Conservation (phyloP, 35 echinoderm and acorn worm genomes). For the Diadema setosum region DNA sequence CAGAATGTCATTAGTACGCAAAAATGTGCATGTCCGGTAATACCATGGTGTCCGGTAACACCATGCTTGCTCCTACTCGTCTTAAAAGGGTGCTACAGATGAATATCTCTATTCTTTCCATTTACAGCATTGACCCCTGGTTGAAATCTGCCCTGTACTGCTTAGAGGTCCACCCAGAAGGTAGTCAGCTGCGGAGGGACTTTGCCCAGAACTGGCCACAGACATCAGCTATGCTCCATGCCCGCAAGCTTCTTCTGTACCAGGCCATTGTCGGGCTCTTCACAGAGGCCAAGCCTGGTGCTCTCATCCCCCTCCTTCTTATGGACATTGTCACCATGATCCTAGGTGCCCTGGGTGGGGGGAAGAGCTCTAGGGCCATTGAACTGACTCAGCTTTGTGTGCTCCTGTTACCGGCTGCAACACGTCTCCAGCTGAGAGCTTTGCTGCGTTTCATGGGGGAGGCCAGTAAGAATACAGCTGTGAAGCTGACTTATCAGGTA, state of each 20-base stretch:
- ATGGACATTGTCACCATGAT: conserved; percentile 52
- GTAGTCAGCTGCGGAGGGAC: conserved; percentile 26
- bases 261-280: conserved; percentile 60
- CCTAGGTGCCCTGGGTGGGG: conserved; percentile 50
- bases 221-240: conserved; percentile 7
- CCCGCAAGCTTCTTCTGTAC: conserved; percentile 78
- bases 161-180: conserved; percentile 72
- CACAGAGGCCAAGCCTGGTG: neutral
- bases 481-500: conserved; percentile 81
- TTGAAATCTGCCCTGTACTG: conserved; percentile 65
- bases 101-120: neutral
- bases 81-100: too few relatives aligned
- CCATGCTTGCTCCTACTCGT: too few relatives aligned
- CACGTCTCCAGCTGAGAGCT: conserved; percentile 37
- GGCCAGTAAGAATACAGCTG: conserved; percentile 40
- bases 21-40: too few relatives aligned
- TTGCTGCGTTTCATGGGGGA: conserved; percentile 74
- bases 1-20: too few relatives aligned
- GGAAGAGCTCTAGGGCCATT: conserved; percentile 65
- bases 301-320: conserved; percentile 52
- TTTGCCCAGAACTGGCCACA: conserved; percentile 20
- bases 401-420: conserved; percentile 29
- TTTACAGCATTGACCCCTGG: conserved; percentile 74
- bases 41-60: too few relatives aligned
- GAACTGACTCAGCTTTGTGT: conserved; percentile 73